Conservation (phyloP, 2,888 invertebrate species). For the Pyrrhosoma nymphula region DNA sequence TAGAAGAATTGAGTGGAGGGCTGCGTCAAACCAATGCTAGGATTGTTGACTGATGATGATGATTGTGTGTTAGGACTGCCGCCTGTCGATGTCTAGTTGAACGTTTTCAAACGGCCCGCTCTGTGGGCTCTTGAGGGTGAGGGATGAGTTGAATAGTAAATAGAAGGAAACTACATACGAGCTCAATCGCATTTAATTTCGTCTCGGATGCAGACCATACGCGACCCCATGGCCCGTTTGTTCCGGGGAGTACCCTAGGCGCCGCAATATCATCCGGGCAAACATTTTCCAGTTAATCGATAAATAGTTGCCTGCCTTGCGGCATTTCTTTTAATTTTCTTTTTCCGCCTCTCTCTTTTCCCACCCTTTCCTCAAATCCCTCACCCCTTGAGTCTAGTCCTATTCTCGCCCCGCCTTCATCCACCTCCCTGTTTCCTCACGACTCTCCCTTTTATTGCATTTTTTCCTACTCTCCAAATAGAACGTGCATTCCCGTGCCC, state of each 20-base stretch:
- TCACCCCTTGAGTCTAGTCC: neutral
- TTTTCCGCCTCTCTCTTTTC: neutral
- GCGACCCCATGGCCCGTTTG: neutral
- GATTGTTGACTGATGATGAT: no score
- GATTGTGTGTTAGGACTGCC: no score
- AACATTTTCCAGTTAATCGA: slow-evolving; percentile 29
- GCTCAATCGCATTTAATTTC: neutral
- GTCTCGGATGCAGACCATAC: neutral
- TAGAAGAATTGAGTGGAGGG: no score
- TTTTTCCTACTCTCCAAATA: neutral
- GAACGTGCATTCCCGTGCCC: slow-evolving; percentile 13
- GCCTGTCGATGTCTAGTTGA: no score
- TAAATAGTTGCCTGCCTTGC: slow-evolving; percentile 31
- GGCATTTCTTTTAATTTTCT: neutral
- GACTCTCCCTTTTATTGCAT: slow-evolving; percentile 17
- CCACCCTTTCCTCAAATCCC: neutral
- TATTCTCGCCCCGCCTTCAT: neutral
- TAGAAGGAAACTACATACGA: neutral
- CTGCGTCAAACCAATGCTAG: no score
- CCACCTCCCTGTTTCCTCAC: neutral
- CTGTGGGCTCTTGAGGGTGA: neutral
- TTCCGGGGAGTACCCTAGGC: neutral
- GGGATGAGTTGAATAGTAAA: neutral
- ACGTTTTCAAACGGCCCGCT: no score
- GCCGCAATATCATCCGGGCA: neutral